Base-by-base conservation (phyloP, 2,888 invertebrate species). In the Hemithea aestivaria region DNA sequence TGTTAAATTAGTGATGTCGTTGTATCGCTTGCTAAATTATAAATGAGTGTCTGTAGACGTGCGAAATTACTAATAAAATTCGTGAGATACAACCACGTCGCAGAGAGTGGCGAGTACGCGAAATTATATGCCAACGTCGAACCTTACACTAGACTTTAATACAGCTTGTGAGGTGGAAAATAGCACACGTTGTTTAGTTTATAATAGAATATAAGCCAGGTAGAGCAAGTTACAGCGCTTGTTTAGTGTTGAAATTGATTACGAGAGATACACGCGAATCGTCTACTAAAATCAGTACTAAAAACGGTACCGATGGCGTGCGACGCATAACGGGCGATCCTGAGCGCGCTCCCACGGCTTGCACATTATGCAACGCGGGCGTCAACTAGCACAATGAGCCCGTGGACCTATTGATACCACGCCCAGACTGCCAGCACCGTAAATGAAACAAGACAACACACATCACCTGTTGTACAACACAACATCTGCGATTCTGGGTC, bases 281-380 rank as follows among this genome's bases (percentile, higher is more conserved):
- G 74, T 82, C 77, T 83, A 80, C 85, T 84, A 84, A 83, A 83
- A 84, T 87, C 80, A 69, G 73, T 77, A 81, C 79, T 79, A 67
- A 77, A n/a, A 84, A 87, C 85, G 87, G 85, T 84, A 87, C 73
- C 61, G 67, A 67, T 78, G 76, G 79, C 82, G 82, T 82, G 81
- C 75, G 79, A 79, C 82, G 78, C 76, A 75, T 87, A 85, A 82
- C 85, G 84, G 85, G 70, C 62, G 56, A 53, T 51, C 47, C 58
- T 56, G 59, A 54, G 67, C 55, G 52, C 66, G 76, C 77, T 84
- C 84, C 83, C 84, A 85, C 84, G 82, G 68, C 73, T 66, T 63
- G 72, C 73, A 75, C 73, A 80, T 84, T 83, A 84, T 83, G 81
- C 78, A 82, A 82, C 77, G 66, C 66, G 62, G 61, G 62, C 62